These are phyloP conservation scores for Aurelia aurita complex sp. Pacific DNA, from an alignment of 30 jellyfish, hydroid and myxozoan genomes.

Conservation along the genomic window DNA sequence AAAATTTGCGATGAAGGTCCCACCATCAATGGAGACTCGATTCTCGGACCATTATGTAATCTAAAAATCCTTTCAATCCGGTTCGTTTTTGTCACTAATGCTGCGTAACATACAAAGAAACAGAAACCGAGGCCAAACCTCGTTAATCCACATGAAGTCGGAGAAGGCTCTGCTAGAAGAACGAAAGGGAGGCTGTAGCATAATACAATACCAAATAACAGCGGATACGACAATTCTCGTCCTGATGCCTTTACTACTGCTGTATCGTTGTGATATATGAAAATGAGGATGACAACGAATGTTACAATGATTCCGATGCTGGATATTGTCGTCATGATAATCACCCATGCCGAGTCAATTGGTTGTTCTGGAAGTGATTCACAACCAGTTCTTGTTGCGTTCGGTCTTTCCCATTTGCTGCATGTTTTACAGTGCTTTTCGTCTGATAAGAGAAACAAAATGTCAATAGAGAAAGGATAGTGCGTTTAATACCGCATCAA, in stretches of 20 bases:
- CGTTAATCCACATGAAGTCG: slow-evolving; percentile 55
- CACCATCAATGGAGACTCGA: slow-evolving; percentile 15
- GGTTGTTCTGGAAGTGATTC: slow-evolving; percentile 53
- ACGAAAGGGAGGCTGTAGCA: slow-evolving; percentile 67
- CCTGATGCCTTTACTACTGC: slow-evolving; percentile 81
- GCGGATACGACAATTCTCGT: slow-evolving; percentile 76
- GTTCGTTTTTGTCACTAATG: slow-evolving; percentile 75
- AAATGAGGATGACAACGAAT: slow-evolving; percentile 42
- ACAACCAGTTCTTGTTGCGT: slow-evolving; percentile 69
- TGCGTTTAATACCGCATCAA: too few species aligned
- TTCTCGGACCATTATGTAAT: not conserved
- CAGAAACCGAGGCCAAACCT: slow-evolving; percentile 89
- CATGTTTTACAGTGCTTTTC: slow-evolving; percentile 58
- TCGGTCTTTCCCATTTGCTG: slow-evolving; percentile 38
- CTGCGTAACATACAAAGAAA: slow-evolving; percentile 78
- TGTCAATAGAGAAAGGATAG: not conserved
- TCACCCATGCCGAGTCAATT: slow-evolving; percentile 68
- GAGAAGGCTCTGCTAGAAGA: slow-evolving; percentile 69
- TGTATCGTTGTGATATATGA: slow-evolving; percentile 66
- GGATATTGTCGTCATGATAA: slow-evolving; percentile 55
- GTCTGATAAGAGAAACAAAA: slow-evolving; percentile 7
- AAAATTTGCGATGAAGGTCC: slow-evolving; percentile 69
- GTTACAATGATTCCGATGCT: slow-evolving; percentile 77
- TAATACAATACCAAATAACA: slow-evolving; percentile 64
- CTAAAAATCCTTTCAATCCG: slow-evolving; percentile 71